phyloP scores from a whole-genome alignment of 2,113 vertebrate species.

The Oncorhynchus nerka region DNA sequence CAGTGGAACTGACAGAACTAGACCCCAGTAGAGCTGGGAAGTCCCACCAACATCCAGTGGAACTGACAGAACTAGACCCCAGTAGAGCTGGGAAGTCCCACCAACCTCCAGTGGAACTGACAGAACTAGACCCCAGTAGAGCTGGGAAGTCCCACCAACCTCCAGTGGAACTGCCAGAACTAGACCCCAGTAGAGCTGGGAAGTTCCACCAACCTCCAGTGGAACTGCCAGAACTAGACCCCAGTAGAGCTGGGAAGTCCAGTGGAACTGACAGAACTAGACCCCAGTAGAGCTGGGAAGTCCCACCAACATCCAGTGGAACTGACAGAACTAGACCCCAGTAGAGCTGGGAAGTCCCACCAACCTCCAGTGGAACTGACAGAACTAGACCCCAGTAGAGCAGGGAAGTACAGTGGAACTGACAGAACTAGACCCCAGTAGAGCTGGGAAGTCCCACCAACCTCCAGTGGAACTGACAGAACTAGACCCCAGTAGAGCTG shows the following conservation, averaged over 20 bases:
- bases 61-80: slow-evolving; percentile 8
- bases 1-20: slow-evolving; percentile 14
- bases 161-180: slow-evolving; percentile 16
- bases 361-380: slow-evolving; percentile 16
- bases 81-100: too few relatives aligned
- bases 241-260: not conserved
- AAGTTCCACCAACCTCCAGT: not conserved
- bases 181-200: not conserved
- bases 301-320: slow-evolving; percentile 6
- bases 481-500: not conserved
- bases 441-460: not conserved
- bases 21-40: not conserved
- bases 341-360: too few relatives aligned
- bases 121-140: not conserved
- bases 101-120: slow-evolving; percentile 17
- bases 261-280: slow-evolving; percentile 13
- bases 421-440: slow-evolving; percentile 1
- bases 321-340: slow-evolving; percentile 6
- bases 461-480: slow-evolving; percentile 18
- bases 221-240: slow-evolving; percentile 7
- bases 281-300: not conserved
- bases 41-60: slow-evolving; percentile 3
- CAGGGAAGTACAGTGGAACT: slow-evolving; percentile 4
- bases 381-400: not conserved
- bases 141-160: not conserved